Conservation (phyloP, 2,888 invertebrate species). For the Tinea semifulvella region DNA sequence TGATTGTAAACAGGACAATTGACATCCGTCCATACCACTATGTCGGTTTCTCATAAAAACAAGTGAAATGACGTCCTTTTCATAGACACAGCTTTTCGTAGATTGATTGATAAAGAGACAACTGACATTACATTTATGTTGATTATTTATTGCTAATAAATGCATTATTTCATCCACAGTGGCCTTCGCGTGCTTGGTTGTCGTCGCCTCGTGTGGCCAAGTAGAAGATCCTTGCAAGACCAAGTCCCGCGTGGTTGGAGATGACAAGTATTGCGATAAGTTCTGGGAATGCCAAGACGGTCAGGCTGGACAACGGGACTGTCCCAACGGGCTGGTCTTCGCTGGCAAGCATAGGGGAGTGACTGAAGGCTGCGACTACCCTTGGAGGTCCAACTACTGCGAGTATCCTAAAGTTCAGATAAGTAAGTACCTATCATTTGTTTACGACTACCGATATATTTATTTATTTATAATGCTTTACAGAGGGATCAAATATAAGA, state of each 20-base stretch:
- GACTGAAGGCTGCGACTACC: constrained; percentile 90
- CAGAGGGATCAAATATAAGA: too few relatives aligned
- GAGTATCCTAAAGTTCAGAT: constrained; percentile 69
- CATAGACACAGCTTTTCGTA: too few relatives aligned
- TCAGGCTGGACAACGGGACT: constrained; percentile 85
- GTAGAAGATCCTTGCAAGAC: constrained; percentile 84
- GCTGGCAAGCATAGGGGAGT: constrained; percentile 89
- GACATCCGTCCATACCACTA: too few relatives aligned
- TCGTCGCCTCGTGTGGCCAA: constrained; percentile 39
- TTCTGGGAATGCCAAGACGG: constrained; percentile 90
- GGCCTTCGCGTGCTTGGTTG: constrained; percentile 26
- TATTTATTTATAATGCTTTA: too few relatives aligned
- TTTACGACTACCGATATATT: too few relatives aligned
- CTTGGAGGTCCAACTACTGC: constrained; percentile 89
- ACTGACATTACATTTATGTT: too few relatives aligned
- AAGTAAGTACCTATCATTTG: constrained; percentile 83
- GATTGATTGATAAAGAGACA: too few relatives aligned
- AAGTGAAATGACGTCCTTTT: too few relatives aligned
- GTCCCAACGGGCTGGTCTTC: constrained; percentile 90
- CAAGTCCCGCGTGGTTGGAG: constrained; percentile 78
- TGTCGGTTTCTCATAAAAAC: too few relatives aligned
- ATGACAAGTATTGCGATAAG: constrained; percentile 79
- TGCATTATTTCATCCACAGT: constrained; percentile 1
- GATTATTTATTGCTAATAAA: too few relatives aligned
- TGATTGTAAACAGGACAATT: too few relatives aligned